Evolutionary conservation across 2,113 vertebrate species (phyloP).

Genomic region (Oncorhynchus tshawytscha): DNA sequence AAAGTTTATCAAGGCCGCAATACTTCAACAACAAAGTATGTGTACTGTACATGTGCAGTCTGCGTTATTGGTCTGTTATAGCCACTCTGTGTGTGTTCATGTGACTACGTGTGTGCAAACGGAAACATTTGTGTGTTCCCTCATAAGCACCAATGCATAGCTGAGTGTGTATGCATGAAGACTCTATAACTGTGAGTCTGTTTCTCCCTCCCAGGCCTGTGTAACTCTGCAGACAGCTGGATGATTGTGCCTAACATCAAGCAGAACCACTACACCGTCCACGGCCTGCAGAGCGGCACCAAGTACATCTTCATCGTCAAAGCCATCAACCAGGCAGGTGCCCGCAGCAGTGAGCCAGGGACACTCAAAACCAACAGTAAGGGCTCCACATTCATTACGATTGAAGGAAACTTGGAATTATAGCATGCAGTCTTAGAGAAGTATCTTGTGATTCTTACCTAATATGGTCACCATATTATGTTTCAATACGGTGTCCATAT

Average conservation of each 20-base stretch:
- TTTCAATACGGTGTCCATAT: background rate
- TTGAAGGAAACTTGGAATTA: background rate
- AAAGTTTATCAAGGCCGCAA: background rate
- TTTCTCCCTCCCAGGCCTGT: slow-evolving; percentile 82
- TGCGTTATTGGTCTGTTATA: background rate
- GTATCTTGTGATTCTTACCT: too few species aligned
- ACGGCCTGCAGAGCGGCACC: slow-evolving; percentile 95
- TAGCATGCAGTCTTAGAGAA: too few species aligned
- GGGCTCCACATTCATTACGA: slow-evolving; percentile 35
- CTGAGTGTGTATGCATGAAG: background rate
- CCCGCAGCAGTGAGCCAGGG: slow-evolving; percentile 91
- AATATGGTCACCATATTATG: background rate
- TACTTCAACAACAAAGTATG: background rate
- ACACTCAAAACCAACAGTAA: slow-evolving; percentile 99
- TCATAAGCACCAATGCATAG: background rate
- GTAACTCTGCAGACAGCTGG: slow-evolving; percentile 98
- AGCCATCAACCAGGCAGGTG: slow-evolving; percentile 97
- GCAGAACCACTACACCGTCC: slow-evolving; percentile 98
- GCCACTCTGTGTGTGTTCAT: background rate
- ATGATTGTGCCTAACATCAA: slow-evolving; percentile 99
- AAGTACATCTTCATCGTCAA: slow-evolving; percentile 98
- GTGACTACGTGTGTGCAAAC: background rate
- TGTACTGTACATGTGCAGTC: background rate
- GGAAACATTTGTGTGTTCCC: background rate
- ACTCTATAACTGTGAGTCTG: background rate